Conservation (phyloP, 2,797 vertebrate species). For the Okamejei kenojei region DNA sequence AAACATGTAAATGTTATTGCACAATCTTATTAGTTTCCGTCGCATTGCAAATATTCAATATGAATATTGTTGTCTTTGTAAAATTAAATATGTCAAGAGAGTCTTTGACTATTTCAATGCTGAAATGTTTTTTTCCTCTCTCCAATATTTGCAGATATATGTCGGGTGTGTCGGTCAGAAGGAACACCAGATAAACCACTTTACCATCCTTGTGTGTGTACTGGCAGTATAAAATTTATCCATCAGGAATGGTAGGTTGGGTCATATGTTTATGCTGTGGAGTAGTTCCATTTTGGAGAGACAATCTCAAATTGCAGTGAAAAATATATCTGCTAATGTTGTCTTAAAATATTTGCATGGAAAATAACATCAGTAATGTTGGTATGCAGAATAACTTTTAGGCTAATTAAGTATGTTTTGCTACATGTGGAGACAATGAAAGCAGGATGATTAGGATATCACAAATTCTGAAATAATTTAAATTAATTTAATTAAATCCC, state of each 20-base stretch:
- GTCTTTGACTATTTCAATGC: not conserved
- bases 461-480: not conserved
- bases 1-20: not conserved
- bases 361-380: not conserved
- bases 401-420: not conserved
- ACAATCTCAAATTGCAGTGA: too few relatives aligned
- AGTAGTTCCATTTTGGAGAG: not conserved
- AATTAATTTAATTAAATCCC: not conserved
- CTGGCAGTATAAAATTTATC: slow-evolving; percentile 98
- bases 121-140: slow-evolving; percentile 39
- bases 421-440: not conserved
- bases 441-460: not conserved
- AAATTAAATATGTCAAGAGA: not conserved
- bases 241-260: slow-evolving; percentile 90
- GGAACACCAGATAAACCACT: slow-evolving; percentile 90
- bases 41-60: not conserved
- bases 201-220: slow-evolving; percentile 93
- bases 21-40: not conserved
- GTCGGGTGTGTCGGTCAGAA: slow-evolving; percentile 90
- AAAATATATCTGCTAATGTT: not conserved
- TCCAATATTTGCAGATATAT: slow-evolving; percentile 73
- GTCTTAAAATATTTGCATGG: not conserved
- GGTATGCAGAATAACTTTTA: not conserved
- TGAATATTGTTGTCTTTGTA: not conserved
- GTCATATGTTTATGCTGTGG: not conserved